Conservation (phyloP, 2,888 invertebrate genomes). For the Bombylius discolor region DNA sequence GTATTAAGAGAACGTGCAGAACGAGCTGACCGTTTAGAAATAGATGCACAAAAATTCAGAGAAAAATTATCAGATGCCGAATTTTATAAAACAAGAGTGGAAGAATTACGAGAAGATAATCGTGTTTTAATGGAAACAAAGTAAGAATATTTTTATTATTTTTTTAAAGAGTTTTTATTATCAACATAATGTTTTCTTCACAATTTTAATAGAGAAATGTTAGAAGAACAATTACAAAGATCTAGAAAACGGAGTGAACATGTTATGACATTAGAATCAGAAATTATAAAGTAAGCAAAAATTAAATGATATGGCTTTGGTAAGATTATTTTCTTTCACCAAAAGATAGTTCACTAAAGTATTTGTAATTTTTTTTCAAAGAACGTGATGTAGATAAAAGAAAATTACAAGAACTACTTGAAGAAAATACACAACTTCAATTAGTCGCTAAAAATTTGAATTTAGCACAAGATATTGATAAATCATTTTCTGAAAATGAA, state of each 20-base stretch:
- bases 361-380: constrained; percentile 32
- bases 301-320: constrained; percentile 68
- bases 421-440: constrained; percentile 84
- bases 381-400: constrained; percentile 80
- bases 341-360: too few relatives aligned
- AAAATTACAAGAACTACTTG: constrained; percentile 69
- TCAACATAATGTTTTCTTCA: not conserved
- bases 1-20: constrained; percentile 81
- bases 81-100: constrained; percentile 81
- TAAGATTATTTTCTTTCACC: not conserved
- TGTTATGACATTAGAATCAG: constrained; percentile 72
- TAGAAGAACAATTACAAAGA: constrained; percentile 78
- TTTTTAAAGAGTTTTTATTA: not conserved
- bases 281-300: constrained; percentile 76
- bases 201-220: constrained; percentile 51
- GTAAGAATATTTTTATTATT: constrained; percentile 17
- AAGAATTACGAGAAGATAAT: constrained; percentile 86
- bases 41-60: constrained; percentile 75
- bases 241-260: constrained; percentile 76
- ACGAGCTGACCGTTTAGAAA: constrained; percentile 72
- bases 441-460: constrained; percentile 64
- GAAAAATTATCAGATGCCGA: constrained; percentile 87
- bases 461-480: constrained; percentile 40
- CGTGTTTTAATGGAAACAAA: constrained; percentile 76
- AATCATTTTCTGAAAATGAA: constrained; percentile 47